These are phyloP conservation scores for Malachius bipustulatus DNA, from an alignment of 2,888 invertebrate species.

Conservation along the genomic window DNA sequence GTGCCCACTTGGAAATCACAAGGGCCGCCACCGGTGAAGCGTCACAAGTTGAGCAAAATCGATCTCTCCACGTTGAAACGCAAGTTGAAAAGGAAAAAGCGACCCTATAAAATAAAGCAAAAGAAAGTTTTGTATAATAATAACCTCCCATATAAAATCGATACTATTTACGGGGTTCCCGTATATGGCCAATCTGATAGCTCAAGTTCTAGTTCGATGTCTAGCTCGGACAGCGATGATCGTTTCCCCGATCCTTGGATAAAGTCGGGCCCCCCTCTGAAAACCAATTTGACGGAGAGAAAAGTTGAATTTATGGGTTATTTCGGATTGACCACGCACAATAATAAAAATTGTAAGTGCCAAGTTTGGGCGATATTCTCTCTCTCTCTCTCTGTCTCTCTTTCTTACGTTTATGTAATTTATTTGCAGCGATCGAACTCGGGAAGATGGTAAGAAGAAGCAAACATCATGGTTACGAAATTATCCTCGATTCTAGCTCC, in stretches of 20 bases:
- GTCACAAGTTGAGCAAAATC: slow-evolving; percentile 34
- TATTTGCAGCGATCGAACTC: slow-evolving; percentile 43
- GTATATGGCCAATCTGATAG: slow-evolving; percentile 32
- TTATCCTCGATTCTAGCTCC: slow-evolving; percentile 23
- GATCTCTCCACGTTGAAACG: slow-evolving; percentile 33
- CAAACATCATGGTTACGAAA: slow-evolving; percentile 31
- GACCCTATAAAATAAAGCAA: slow-evolving; percentile 14
- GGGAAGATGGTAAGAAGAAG: slow-evolving; percentile 47
- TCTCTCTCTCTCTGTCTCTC: neutral
- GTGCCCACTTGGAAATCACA: slow-evolving; percentile 29
- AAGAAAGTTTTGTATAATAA: slow-evolving; percentile 5
- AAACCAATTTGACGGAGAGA: slow-evolving; percentile 38
- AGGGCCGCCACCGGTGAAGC: slow-evolving; percentile 24
- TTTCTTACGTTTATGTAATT: too few species aligned
- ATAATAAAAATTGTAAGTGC: slow-evolving; percentile 46
- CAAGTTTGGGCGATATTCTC: neutral
- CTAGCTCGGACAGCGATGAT: slow-evolving; percentile 41
- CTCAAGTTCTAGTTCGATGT: slow-evolving; percentile 39
- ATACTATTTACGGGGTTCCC: slow-evolving; percentile 26
- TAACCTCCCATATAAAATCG: slow-evolving; percentile 6
- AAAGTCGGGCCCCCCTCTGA: slow-evolving; percentile 43
- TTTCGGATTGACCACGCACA: slow-evolving; percentile 50
- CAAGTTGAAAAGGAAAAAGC: slow-evolving; percentile 24
- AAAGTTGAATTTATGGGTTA: slow-evolving; percentile 50
- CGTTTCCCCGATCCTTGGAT: slow-evolving; percentile 40